Evolutionary conservation across 2,113 vertebrate species (phyloP).

Genomic region (Ranitomeya variabilis): DNA sequence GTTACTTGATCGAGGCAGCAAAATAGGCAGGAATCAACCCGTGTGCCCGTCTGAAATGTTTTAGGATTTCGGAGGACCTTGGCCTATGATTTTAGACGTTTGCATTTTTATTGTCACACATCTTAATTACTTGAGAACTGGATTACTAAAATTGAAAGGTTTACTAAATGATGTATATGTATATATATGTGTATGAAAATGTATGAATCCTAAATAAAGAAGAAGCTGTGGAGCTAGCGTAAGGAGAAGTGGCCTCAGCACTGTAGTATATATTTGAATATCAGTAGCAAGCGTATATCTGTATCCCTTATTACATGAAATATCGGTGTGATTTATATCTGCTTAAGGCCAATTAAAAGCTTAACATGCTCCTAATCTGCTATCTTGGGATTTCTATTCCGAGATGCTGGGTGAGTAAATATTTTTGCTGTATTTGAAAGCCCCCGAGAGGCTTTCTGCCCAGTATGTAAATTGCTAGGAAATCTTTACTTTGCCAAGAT

Average conservation of each 20-base stretch:
- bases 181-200: no score
- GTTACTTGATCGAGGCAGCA: no score
- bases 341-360: slow-evolving; percentile 62
- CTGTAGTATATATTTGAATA: background rate
- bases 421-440: slow-evolving; percentile 59
- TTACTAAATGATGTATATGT: background rate
- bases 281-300: background rate
- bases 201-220: no score
- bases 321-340: slow-evolving; percentile 56
- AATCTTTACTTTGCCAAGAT: slow-evolving; percentile 33
- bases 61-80: no score
- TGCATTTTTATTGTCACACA: background rate
- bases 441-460: slow-evolving; percentile 33
- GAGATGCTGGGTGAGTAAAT: slow-evolving; percentile 49
- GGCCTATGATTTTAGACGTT: no score
- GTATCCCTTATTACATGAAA: slow-evolving; percentile 22
- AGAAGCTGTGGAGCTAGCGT: background rate
- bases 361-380: slow-evolving; percentile 60
- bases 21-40: no score
- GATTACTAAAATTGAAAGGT: background rate
- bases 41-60: no score
- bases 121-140: background rate
- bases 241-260: background rate
- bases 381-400: slow-evolving; percentile 61
- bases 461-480: slow-evolving; percentile 30